phyloP scores from a whole-genome alignment of 2,113 vertebrate species.

The Clupea harengus region DNA sequence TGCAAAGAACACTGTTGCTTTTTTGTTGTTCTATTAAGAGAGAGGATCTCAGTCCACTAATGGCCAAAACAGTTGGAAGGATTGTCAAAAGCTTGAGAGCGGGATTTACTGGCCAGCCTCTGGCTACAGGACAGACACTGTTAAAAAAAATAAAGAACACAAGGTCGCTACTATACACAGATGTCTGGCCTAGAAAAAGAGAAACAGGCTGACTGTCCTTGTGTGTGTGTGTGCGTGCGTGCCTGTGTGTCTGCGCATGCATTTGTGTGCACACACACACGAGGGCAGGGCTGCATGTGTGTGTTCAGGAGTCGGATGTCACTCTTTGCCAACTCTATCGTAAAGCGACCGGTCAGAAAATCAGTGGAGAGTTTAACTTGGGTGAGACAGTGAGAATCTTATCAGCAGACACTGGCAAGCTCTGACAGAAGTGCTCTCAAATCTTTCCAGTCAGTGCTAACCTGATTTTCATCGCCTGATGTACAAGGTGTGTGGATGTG shows the following conservation, averaged over 20 bases:
- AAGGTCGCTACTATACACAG: slow-evolving; percentile 8
- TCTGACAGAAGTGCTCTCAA: background rate
- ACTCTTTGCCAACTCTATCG: background rate
- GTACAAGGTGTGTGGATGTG: background rate
- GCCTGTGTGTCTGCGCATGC: background rate
- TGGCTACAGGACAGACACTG: slow-evolving; percentile 26
- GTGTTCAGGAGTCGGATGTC: background rate
- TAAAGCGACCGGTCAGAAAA: background rate
- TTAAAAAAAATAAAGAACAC: slow-evolving; percentile 19
- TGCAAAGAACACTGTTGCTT: background rate
- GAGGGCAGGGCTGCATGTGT: background rate
- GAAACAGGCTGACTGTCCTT: background rate
- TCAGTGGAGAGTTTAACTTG: background rate
- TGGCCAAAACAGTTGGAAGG: slow-evolving; percentile 49
- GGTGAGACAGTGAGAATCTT: slow-evolving; percentile 2
- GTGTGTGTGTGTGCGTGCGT: background rate
- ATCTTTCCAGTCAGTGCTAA: slow-evolving; percentile 11
- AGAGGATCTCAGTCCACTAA: background rate
- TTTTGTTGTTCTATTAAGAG: background rate
- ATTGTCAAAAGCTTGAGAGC: slow-evolving; percentile 40
- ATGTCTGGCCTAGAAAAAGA: slow-evolving; percentile 2
- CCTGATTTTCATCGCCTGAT: slow-evolving; percentile 6
- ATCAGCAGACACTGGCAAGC: background rate
- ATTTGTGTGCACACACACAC: background rate
- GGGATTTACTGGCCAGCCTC: slow-evolving; percentile 45